Conservation (phyloP, 2,888 invertebrate genomes). For the Drepana falcataria region DNA sequence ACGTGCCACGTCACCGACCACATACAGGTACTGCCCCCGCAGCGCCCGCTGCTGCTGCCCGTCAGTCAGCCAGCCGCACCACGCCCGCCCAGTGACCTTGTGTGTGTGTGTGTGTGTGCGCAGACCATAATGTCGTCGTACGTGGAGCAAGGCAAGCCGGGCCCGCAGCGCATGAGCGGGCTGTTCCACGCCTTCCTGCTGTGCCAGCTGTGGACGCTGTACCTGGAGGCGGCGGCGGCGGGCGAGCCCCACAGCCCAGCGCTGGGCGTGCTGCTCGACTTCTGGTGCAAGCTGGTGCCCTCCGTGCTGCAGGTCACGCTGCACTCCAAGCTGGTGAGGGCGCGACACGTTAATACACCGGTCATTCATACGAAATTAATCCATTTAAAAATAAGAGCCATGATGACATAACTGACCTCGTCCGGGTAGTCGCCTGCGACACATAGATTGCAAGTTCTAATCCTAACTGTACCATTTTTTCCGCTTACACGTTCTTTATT, state of each 20-base stretch:
- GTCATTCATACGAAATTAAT: too few relatives aligned
- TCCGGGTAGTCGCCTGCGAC: too few relatives aligned
- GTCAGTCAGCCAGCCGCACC: constrained; percentile 11
- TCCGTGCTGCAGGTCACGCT: constrained; percentile 92
- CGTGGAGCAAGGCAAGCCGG: constrained; percentile 94
- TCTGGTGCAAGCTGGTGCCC: constrained; percentile 99
- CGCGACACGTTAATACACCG: too few relatives aligned
- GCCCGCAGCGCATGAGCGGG: constrained; percentile 92
- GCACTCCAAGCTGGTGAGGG: constrained; percentile 87
- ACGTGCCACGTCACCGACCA: constrained; percentile 81
- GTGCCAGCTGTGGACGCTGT: constrained; percentile 99
- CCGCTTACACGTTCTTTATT: too few relatives aligned
- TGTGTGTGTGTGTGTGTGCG: too few relatives aligned
- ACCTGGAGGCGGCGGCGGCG: constrained; percentile 92
- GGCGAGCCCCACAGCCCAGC: constrained; percentile 85
- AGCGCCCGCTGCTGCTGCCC: too few relatives aligned
- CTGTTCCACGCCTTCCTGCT: constrained; percentile 98
- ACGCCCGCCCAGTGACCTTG: constrained; percentile 83
- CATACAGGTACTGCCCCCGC: too few relatives aligned
- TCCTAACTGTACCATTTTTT: too few relatives aligned
- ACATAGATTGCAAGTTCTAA: too few relatives aligned
- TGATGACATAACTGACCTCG: too few relatives aligned
- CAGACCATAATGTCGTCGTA: constrained; percentile 95
- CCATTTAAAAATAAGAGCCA: too few relatives aligned
- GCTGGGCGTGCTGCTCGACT: constrained; percentile 93